Percentiles rank a stretch among this genome's conserved stretches.
These are phyloP conservation scores for Plumapathes pennacea DNA, from an alignment of 92 coral and sea anemone species.

Conservation along the genomic window DNA sequence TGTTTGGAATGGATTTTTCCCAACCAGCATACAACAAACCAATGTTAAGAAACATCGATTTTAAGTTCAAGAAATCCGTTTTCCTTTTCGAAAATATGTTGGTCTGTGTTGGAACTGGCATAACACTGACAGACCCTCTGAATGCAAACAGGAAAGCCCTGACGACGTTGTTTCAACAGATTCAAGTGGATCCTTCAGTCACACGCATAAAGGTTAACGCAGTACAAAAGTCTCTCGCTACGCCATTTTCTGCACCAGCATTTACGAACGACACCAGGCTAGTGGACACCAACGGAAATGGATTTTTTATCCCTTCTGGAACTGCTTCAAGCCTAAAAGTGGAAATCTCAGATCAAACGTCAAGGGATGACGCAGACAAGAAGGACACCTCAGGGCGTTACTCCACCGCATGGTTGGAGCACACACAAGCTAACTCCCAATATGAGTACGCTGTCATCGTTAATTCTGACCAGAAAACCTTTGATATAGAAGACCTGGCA, in stretches of 20 bases:
- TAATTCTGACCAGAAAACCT: too few relatives aligned
- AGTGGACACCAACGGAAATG: slow-evolving; percentile 65
- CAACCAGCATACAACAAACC: slow-evolving; percentile 38
- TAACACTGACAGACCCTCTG: slow-evolving; percentile 10
- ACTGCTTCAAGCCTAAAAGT: slow-evolving; percentile 20
- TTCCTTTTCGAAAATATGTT: slow-evolving; percentile 59
- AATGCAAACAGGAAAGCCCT: slow-evolving; percentile 11
- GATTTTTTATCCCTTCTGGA: slow-evolving; percentile 48
- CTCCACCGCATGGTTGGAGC: too few relatives aligned
- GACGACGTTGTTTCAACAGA: slow-evolving; percentile 75
- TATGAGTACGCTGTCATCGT: too few relatives aligned
- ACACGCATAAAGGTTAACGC: slow-evolving; percentile 39
- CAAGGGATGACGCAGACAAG: slow-evolving; percentile 8
- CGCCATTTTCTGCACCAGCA: not conserved
- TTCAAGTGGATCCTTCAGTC: slow-evolving; percentile 1
- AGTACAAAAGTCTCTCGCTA: slow-evolving; percentile 8
- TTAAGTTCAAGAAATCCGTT: slow-evolving; percentile 60
- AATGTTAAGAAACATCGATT: slow-evolving; percentile 6
- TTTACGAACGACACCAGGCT: not conserved
- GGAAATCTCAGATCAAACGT: slow-evolving; percentile 34
- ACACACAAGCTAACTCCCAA: too few relatives aligned
- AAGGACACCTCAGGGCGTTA: slow-evolving; percentile 9
- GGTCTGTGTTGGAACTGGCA: slow-evolving; percentile 68
- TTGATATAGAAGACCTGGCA: too few relatives aligned
- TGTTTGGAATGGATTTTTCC: slow-evolving; percentile 62